Percentiles rank a stretch among this genome's conserved stretches.
These are phyloP conservation scores for Zapornia atra DNA, from an alignment of 2,113 vertebrate genomes.

Conservation along the genomic window DNA sequence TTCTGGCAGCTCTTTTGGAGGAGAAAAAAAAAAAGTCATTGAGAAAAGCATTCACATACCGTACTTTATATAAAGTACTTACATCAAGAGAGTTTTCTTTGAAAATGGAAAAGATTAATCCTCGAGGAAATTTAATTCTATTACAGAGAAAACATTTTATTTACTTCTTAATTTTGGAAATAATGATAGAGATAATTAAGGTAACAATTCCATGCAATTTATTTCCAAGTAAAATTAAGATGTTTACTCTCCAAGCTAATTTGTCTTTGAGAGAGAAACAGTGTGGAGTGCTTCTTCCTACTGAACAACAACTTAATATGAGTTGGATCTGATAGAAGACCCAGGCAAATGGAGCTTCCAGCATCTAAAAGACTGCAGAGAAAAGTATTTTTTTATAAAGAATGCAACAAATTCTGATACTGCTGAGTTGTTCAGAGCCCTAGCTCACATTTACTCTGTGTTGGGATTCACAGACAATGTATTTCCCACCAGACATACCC, in stretches of 20 bases:
- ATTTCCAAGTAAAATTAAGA: slow-evolving; percentile 12
- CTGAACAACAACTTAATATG: background rate
- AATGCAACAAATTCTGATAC: background rate
- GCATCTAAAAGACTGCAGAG: background rate
- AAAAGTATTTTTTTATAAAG: background rate
- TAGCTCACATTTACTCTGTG: background rate
- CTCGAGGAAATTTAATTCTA: slow-evolving; percentile 1
- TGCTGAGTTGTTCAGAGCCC: background rate
- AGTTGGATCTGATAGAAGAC: background rate
- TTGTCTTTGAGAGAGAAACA: background rate
- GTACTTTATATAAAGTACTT: background rate
- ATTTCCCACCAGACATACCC: background rate
- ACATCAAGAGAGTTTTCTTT: background rate
- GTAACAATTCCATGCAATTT: slow-evolving; percentile 6
- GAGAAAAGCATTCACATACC: background rate
- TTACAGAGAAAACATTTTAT: slow-evolving; percentile 14
- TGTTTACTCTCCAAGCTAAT: background rate
- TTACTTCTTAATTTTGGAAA: slow-evolving; percentile 5
- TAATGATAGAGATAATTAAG: slow-evolving; percentile 8
- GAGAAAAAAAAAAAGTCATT: background rate
- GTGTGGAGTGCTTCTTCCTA: background rate
- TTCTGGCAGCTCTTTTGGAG: background rate
- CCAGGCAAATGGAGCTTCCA: background rate
- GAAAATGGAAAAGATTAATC: slow-evolving; percentile 4
- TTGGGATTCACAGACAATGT: background rate